Percentiles rank a stretch among this genome's conserved stretches.
phyloP scores from a whole-genome alignment of 2,888 invertebrate species.

The Notodonta ziczac region DNA sequence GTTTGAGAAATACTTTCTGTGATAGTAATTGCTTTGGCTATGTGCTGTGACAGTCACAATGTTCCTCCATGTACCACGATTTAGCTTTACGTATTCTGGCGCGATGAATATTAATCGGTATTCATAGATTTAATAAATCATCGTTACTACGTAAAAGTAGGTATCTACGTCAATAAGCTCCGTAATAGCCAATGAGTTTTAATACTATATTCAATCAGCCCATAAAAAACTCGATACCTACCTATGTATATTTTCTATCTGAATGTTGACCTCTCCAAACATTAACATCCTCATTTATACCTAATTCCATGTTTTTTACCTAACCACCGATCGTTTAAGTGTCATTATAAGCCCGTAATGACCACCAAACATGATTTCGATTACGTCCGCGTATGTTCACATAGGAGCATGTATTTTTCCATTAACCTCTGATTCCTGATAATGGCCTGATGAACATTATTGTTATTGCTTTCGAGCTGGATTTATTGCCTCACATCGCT shows the following conservation, averaged over 20 bases:
- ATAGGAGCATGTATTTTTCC: conserved; percentile 14
- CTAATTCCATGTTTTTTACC: neutral
- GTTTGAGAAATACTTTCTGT: neutral
- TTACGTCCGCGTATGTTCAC: conserved; percentile 2
- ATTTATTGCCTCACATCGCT: conserved; percentile 1
- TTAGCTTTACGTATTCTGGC: too few species aligned
- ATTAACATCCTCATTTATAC: conserved; percentile 2
- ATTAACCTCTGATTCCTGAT: conserved; percentile 19
- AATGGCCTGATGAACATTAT: conserved; percentile 46
- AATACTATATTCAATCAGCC: neutral
- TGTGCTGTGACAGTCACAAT: neutral
- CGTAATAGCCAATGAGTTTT: too few species aligned
- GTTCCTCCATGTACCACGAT: too few species aligned
- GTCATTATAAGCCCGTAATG: conserved; percentile 17
- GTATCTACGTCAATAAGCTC: neutral
- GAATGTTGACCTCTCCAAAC: neutral
- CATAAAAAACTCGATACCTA: neutral
- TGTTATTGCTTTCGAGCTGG: conserved; percentile 24
- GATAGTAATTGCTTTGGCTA: neutral
- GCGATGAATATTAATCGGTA: too few species aligned
- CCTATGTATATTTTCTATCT: neutral
- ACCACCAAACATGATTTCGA: conserved; percentile 6
- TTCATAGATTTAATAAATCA: too few species aligned
- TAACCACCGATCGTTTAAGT: conserved; percentile 7
- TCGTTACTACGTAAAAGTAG: neutral